A percentile compares a stretch with the other conserved stretches of the same genome.
Conservation (phyloP, 2,797 vertebrate genomes). For the Anableps anableps region DNA sequence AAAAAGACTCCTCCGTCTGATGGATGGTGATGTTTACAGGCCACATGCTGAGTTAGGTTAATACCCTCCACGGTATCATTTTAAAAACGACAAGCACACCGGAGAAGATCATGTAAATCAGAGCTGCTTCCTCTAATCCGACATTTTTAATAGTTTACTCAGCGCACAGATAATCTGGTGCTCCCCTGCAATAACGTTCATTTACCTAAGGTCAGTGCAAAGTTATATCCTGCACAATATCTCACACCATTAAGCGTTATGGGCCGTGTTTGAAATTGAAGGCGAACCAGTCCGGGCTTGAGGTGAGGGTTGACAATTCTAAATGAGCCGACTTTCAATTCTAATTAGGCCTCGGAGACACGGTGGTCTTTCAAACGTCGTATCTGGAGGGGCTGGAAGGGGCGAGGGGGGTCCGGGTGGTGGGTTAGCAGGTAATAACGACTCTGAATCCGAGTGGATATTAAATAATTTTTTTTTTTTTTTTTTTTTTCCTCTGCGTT, state of each 20-base stretch:
- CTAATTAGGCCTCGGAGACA: conserved; percentile 85
- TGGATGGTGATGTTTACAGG: conserved; percentile 96
- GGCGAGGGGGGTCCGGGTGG: neutral
- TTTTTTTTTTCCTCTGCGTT: no score
- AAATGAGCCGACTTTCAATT: conserved; percentile 81
- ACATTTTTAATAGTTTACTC: conserved; percentile 85
- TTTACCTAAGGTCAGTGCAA: conserved; percentile 91
- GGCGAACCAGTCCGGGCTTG: conserved; percentile 89
- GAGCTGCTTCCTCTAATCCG: conserved; percentile 28
- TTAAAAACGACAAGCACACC: conserved; percentile 30
- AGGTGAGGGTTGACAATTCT: conserved; percentile 94
- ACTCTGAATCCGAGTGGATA: conserved; percentile 53
- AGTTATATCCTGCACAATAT: conserved; percentile 81
- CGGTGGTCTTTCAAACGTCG: conserved; percentile 75
- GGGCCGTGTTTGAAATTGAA: conserved; percentile 90
- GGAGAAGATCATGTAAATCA: conserved; percentile 10
- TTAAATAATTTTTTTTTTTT: conserved; percentile 68
- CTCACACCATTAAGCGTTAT: conserved; percentile 78
- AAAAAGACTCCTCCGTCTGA: conserved; percentile 87
- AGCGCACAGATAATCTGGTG: neutral
- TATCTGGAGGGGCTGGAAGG: conserved; percentile 54
- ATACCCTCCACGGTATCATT: conserved; percentile 71
- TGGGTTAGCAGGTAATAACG: conserved; percentile 78
- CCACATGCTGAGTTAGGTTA: conserved; percentile 78
- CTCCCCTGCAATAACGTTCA: conserved; percentile 64